Evolutionary conservation across 1,140 invertebrate genomes (phyloP), one percentile per base, ranked within the genome.

Genomic region (Diuraphis noxia): DNA sequence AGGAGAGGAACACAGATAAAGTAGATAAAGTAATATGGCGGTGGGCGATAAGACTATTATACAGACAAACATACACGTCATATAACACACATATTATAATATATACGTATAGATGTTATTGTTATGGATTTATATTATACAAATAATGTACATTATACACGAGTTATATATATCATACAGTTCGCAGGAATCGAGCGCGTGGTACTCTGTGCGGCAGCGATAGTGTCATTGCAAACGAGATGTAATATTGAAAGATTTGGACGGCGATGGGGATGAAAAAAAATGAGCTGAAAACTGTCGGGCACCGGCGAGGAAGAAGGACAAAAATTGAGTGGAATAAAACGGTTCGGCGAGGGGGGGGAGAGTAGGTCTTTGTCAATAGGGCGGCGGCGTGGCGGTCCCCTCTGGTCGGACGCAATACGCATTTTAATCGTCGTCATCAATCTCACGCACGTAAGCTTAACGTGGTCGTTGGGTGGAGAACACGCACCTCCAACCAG

Each of bases 371-470:
- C 36, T 82, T 36, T 40, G 38, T 21, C 9, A 40, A 40, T 9
- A 38, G 77, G 21, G 38, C 38, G 77, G 77, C 13, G 72, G 72
- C 72, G 34, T 40, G 43, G 49, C 23, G 21, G 52, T 41, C 52
- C 87, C 56, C 38, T 63, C 49, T 40, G 87, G 34, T 63, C 87
- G 87, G 52, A 88, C 87, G 52, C 38, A 52, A 63, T 88, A 88
- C 87, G 87, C 49, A 88, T 88, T 88, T 63, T 88, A 88, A 88
- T 88, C 87, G 87, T 30, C 87, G 36, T 72, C 87, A 88, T 88
- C 87, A 88, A 88, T 88, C 86, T 88, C 86, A 34, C 52, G 10
- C 21, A 49, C 41, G 43, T 2, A 43, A 85, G 82, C 82, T 85
- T 41, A 85, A n/a, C 30, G n/a, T 85, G 17, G 41, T 6, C 40